These are phyloP conservation scores for Heterodera schachtii DNA, from an alignment of 1,140 invertebrate genomes.

Conservation along the genomic window DNA sequence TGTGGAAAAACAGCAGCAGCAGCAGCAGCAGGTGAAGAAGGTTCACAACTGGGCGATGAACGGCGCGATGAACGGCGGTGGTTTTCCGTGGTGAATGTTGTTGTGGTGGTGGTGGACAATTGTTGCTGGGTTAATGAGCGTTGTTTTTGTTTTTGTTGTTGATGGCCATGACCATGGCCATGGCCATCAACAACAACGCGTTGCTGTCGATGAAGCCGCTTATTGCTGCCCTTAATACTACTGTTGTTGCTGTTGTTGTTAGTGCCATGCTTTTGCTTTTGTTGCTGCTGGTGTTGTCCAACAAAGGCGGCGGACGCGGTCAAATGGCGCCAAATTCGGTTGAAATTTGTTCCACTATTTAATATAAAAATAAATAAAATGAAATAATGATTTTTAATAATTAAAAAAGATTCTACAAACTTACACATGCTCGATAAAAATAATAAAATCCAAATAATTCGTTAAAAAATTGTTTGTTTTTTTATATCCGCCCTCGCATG, in stretches of 20 bases:
- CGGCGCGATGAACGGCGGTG: no score
- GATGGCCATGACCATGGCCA: neutral
- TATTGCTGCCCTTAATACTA: neutral
- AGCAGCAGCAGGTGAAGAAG: no score
- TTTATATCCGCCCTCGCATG: no score
- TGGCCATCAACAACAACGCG: neutral
- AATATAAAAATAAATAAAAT: neutral
- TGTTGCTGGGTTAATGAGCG: neutral
- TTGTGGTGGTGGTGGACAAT: no score
- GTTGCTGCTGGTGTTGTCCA: neutral
- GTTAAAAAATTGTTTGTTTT: no score
- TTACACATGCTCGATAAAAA: neutral
- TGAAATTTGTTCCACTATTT: slow-evolving; percentile 21
- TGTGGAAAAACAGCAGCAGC: neutral
- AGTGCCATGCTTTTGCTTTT: no score
- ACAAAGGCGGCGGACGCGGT: slow-evolving; percentile 14
- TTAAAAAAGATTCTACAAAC: no score
- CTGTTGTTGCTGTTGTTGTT: neutral
- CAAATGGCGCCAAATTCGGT: slow-evolving; percentile 33
- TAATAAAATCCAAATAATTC: neutral
- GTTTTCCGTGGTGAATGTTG: no score
- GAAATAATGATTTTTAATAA: no score
- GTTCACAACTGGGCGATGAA: no score
- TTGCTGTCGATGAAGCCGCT: neutral
- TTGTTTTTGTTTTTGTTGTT: neutral